phyloP scores from a whole-genome alignment of 2,113 vertebrate genomes.

The Mesocricetus auratus region DNA sequence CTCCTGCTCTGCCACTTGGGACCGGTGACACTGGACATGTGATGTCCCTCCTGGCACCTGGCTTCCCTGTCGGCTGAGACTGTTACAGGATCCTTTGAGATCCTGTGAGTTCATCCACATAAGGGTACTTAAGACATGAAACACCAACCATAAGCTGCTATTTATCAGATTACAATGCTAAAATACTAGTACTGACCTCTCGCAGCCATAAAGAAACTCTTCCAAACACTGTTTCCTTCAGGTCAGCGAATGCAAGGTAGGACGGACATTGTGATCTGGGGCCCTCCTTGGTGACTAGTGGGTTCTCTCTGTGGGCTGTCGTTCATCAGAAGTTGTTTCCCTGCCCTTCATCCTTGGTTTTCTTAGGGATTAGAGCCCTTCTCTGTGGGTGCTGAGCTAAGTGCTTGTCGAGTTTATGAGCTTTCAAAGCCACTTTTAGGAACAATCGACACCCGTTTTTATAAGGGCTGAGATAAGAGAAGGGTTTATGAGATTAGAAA shows the following conservation, averaged over 20 bases:
- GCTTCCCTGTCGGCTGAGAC: background rate
- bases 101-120: conserved; percentile 38
- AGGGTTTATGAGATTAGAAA: conserved; percentile 72
- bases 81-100: conserved; percentile 42
- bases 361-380: conserved; percentile 59
- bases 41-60: background rate
- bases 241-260: background rate
- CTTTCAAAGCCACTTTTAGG: conserved; percentile 67
- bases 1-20: background rate
- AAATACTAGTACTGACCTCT: conserved; percentile 31
- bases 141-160: background rate
- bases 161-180: conserved; percentile 48
- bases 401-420: conserved; percentile 78
- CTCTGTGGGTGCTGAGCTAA: conserved; percentile 66
- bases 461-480: conserved; percentile 75
- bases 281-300: conserved; percentile 41
- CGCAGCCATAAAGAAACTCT: conserved; percentile 21
- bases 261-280: background rate
- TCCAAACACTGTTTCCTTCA: background rate
- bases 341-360: background rate
- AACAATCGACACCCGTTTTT: conserved; percentile 58
- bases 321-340: background rate
- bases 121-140: conserved; percentile 34
- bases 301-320: background rate
- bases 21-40: background rate